These are phyloP conservation scores for Troglohyphantes excavatus DNA, from an alignment of 2,888 invertebrate species.

Conservation along the genomic window DNA sequence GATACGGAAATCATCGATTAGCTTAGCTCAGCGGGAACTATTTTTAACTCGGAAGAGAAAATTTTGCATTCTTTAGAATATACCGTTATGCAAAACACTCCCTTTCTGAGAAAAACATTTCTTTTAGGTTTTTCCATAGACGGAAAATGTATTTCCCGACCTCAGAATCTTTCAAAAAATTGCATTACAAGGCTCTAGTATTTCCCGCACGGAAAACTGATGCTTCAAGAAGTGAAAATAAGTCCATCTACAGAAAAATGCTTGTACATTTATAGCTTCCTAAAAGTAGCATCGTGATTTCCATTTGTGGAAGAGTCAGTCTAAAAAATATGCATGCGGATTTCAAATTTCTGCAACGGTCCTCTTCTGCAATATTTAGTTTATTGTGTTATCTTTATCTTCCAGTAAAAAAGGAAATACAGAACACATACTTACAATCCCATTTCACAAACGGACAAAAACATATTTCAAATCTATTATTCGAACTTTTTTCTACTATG, in stretches of 20 bases:
- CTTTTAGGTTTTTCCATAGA: slow-evolving; percentile 40
- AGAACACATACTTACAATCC: not conserved
- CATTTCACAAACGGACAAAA: not conserved
- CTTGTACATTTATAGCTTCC: slow-evolving; percentile 10
- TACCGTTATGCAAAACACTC: slow-evolving; percentile 74
- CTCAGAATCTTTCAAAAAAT: slow-evolving; percentile 41
- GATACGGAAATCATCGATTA: slow-evolving; percentile 77
- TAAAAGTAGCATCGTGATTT: not conserved
- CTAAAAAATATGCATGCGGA: not conserved
- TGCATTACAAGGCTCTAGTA: slow-evolving; percentile 24
- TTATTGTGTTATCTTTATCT: not conserved
- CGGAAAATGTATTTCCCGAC: slow-evolving; percentile 42
- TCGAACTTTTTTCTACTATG: not conserved
- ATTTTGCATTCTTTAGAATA: slow-evolving; percentile 70
- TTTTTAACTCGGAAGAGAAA: slow-evolving; percentile 71
- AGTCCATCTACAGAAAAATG: slow-evolving; percentile 3
- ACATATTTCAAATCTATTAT: not conserved
- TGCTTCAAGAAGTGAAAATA: not conserved
- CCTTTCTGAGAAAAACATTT: slow-evolving; percentile 1
- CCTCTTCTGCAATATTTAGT: not conserved
- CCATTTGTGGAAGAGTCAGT: slow-evolving; percentile 25
- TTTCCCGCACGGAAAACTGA: slow-evolving; percentile 23
- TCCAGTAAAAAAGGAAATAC: not conserved
- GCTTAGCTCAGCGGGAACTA: slow-evolving; percentile 60
- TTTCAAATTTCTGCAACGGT: slow-evolving; percentile 21